These are phyloP conservation scores for Labrus mixtus DNA, from an alignment of 2,113 vertebrate genomes.

Conservation along the genomic window DNA sequence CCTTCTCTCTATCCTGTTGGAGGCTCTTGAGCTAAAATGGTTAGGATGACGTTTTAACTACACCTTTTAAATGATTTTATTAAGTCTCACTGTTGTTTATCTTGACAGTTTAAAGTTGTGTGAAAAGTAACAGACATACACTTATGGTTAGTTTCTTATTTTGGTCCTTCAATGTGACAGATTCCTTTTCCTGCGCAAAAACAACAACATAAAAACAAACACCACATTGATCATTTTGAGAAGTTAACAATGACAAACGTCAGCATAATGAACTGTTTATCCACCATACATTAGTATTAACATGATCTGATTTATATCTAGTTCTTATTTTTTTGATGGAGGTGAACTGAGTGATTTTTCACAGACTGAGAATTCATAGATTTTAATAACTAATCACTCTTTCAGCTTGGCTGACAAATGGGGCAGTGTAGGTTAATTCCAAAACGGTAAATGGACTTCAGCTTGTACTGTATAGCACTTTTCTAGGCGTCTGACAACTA, in stretches of 20 bases:
- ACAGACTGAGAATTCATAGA: background rate
- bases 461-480: too few species aligned
- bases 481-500: too few species aligned
- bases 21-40: conserved; percentile 53
- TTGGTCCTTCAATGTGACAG: conserved; percentile 23
- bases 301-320: background rate
- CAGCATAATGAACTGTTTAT: background rate
- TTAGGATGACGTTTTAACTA: background rate
- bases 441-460: too few species aligned
- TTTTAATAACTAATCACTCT: background rate
- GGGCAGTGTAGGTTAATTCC: background rate
- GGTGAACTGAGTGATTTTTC: background rate
- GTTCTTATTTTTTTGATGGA: background rate
- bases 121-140: conserved; percentile 18
- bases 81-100: background rate
- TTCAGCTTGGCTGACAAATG: background rate
- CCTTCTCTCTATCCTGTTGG: conserved; percentile 35
- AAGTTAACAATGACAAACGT: background rate
- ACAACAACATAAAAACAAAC: background rate
- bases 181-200: conserved; percentile 61
- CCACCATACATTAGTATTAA: background rate
- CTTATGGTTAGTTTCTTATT: conserved; percentile 56
- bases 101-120: background rate
- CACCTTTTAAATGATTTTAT: background rate
- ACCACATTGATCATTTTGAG: background rate